A percentile compares a stretch with the other conserved stretches of the same genome.
phyloP scores from a whole-genome alignment of 2,113 vertebrate genomes.

The Larimichthys polyactis region DNA sequence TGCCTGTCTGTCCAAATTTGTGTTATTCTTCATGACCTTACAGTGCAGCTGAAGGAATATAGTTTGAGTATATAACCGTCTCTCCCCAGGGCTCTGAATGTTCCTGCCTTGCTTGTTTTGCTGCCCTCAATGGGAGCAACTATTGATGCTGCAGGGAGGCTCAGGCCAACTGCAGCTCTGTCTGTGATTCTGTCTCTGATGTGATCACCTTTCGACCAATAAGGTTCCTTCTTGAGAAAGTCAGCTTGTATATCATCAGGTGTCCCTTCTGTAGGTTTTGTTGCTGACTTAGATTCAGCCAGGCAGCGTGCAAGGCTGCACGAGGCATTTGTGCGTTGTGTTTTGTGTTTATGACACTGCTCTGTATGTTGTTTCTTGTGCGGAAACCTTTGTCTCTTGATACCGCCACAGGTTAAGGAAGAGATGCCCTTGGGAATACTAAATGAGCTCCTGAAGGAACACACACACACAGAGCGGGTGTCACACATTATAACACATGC shows the following conservation, averaged over 20 bases:
- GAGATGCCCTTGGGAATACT: conserved; percentile 15
- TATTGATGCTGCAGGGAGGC: conserved; percentile 46
- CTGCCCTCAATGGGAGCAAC: conserved; percentile 50
- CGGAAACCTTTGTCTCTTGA: conserved; percentile 35
- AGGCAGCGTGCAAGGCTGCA: background rate
- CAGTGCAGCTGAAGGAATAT: conserved; percentile 44
- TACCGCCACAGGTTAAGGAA: conserved; percentile 16
- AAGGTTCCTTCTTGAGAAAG: conserved; percentile 13
- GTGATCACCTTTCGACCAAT: conserved; percentile 41
- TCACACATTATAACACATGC: background rate
- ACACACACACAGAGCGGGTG: background rate
- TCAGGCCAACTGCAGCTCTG: conserved; percentile 12
- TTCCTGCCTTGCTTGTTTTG: conserved; percentile 58
- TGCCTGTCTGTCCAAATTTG: conserved; percentile 22
- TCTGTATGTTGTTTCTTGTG: conserved; percentile 23
- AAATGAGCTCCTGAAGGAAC: conserved; percentile 56
- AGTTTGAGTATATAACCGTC: conserved; percentile 27
- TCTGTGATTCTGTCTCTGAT: conserved; percentile 38
- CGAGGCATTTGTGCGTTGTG: background rate
- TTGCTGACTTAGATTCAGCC: background rate
- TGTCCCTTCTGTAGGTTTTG: conserved; percentile 4
- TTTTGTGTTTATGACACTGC: conserved; percentile 8
- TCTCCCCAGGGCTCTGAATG: conserved; percentile 42
- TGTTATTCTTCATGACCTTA: conserved; percentile 36
- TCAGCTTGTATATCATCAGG: conserved; percentile 31